Percentiles rank a stretch among this genome's conserved stretches.
Conservation (phyloP, 2,797 vertebrate genomes). For the Neomorphus geoffroyi region DNA sequence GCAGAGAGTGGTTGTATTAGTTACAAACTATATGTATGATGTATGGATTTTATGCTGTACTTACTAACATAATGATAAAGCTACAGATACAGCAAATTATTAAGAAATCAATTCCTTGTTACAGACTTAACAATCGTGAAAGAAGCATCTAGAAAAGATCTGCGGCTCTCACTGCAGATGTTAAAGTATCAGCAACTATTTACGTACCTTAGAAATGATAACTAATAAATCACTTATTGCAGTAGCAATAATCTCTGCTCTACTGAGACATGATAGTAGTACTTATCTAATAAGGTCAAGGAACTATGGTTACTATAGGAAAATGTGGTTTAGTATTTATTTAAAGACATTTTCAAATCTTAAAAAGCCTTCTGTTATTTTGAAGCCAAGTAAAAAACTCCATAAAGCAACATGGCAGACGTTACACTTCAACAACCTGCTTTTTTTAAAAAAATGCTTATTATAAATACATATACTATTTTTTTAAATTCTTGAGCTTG, state of each 20-base stretch:
- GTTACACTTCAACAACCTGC: neutral
- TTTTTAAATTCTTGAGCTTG: neutral
- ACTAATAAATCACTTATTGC: neutral
- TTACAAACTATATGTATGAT: neutral
- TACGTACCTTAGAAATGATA: neutral
- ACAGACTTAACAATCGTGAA: neutral
- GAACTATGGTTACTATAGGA: neutral
- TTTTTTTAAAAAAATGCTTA: neutral
- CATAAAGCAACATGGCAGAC: neutral
- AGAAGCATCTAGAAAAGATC: neutral
- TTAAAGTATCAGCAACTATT: neutral
- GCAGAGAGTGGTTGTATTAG: neutral
- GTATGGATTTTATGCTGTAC: neutral
- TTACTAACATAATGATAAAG: neutral
- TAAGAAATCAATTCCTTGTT: constrained; percentile 22
- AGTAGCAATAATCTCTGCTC: neutral
- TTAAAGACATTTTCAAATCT: neutral
- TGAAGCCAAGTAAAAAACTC: neutral
- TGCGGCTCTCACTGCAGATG: neutral
- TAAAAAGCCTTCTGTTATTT: neutral
- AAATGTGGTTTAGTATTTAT: neutral
- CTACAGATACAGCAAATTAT: neutral
- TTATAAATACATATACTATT: neutral
- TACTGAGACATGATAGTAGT: neutral
- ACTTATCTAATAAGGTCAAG: neutral